phyloP scores from a whole-genome alignment of 2,888 invertebrate genomes.

The Rotaria socialis region DNA sequence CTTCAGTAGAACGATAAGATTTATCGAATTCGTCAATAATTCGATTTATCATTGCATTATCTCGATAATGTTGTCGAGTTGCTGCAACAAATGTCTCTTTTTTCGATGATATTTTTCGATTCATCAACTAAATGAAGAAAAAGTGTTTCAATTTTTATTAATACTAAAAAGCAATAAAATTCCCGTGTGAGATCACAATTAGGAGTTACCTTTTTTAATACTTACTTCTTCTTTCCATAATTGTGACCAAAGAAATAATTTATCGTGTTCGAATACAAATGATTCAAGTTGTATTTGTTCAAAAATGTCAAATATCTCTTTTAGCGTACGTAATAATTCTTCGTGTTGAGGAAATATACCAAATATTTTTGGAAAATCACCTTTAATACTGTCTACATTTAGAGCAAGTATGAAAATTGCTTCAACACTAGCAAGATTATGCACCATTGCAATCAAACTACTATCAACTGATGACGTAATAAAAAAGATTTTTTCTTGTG shows the following conservation, averaged over 20 bases:
- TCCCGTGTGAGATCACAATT: too few relatives aligned
- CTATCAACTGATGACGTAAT: background rate
- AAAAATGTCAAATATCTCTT: background rate
- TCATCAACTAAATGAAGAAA: background rate
- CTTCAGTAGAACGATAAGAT: background rate
- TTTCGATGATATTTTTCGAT: background rate
- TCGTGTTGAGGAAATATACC: background rate
- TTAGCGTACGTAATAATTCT: background rate
- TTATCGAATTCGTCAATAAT: background rate
- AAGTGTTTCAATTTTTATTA: too few relatives aligned
- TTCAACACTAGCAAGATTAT: background rate
- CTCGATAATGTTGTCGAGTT: background rate
- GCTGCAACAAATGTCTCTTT: background rate
- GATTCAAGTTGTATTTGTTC: background rate
- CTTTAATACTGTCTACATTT: background rate
- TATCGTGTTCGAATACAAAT: background rate
- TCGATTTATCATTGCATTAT: background rate
- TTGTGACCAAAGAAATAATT: conserved; percentile 4
- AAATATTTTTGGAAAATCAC: background rate
- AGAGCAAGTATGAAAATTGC: background rate
- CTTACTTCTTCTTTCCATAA: conserved; percentile 2
- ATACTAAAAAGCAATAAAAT: too few relatives aligned
- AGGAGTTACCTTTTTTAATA: too few relatives aligned
- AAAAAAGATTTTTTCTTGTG: background rate
- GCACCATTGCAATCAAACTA: background rate